Evolutionary conservation across 2,113 vertebrate species (phyloP), one percentile per base, ranked within the genome.

Genomic region (Saccopteryx bilineata): DNA sequence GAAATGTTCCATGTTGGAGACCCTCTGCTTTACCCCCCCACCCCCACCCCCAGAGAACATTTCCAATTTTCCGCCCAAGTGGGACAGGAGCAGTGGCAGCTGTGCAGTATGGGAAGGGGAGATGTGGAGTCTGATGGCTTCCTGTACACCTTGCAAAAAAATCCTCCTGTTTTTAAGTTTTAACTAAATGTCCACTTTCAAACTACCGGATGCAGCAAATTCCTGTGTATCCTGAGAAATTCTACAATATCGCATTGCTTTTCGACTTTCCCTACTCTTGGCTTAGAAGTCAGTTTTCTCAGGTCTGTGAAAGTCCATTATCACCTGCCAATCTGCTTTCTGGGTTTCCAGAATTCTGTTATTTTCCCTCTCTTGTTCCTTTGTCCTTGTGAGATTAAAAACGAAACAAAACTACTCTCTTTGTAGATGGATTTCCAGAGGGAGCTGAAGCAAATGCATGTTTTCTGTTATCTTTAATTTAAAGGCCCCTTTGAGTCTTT

Each of bases 351-450:
- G 39, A 84, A 31, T 60, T 50, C 76, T 66, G 13, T 56, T 83
- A 71, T 72, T 90, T 91, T 80, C 31, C 48, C 46, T 74, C 18
- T 82, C 54, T 90, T 54, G 7, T 72, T 66, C n/a, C 48, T 26
- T 89, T 79, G 2, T 80, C 48, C 13, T 92, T 86, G 31, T 86
- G n/a, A 75, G 24, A 94, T 60, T n/a, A 17, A 63, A 80, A 88
- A 76, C 17, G 54, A 52, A 28, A 50, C 76, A 60, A 80, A 80
- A 80, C 28, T 63, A 23, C 24, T 50, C 10, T 74, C 80, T 23
- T 31, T 93, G 94, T 68, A 56, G 28, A 90, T 54, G 76, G 17
- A 75, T 76, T 93, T 92, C 72, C 79, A 69, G 61, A 84, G 15
- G 63, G 33, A 94, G 21, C 46, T 61, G 63, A 94, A 24, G 31